These are phyloP conservation scores for Thamnaconus septentrionalis DNA, from an alignment of 2,113 vertebrate species.

Conservation along the genomic window DNA sequence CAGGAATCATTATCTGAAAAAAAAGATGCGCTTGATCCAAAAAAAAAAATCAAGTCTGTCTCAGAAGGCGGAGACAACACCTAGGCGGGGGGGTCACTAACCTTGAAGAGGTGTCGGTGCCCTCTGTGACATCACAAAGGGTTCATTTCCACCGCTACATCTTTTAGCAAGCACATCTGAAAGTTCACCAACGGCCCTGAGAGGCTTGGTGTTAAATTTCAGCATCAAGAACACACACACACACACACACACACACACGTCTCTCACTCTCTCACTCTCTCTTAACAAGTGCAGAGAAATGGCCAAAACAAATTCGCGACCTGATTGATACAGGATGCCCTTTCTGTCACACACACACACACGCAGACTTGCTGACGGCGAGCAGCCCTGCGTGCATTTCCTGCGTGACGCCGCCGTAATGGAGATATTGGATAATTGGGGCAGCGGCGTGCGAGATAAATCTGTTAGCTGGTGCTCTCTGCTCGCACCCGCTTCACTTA, in stretches of 20 bases:
- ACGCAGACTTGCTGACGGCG: slow-evolving; percentile 22
- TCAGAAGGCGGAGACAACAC: too few relatives aligned
- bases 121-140: too few relatives aligned
- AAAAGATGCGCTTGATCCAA: too few relatives aligned
- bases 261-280: slow-evolving; percentile 6
- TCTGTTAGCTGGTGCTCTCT: slow-evolving; percentile 45
- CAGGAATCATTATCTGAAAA: too few relatives aligned
- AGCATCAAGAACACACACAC: too few relatives aligned
- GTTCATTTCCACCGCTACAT: too few relatives aligned
- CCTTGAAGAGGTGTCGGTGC: too few relatives aligned
- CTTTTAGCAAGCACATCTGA: too few relatives aligned
- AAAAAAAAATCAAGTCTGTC: too few relatives aligned
- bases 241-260: slow-evolving; percentile 1
- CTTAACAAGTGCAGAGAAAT: slow-evolving; percentile 25
- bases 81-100: too few relatives aligned
- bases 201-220: too few relatives aligned
- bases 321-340: slow-evolving; percentile 32
- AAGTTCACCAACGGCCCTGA: too few relatives aligned
- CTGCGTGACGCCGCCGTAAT: slow-evolving; percentile 51
- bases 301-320: background rate
- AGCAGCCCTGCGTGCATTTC: slow-evolving; percentile 44
- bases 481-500: slow-evolving; percentile 51
- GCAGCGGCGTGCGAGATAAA: slow-evolving; percentile 65
- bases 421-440: slow-evolving; percentile 69
- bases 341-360: slow-evolving; percentile 20